Evolutionary conservation across 2,797 vertebrate genomes (phyloP), one percentile per base, ranked within the genome.

Genomic region (Mus caroli): DNA sequence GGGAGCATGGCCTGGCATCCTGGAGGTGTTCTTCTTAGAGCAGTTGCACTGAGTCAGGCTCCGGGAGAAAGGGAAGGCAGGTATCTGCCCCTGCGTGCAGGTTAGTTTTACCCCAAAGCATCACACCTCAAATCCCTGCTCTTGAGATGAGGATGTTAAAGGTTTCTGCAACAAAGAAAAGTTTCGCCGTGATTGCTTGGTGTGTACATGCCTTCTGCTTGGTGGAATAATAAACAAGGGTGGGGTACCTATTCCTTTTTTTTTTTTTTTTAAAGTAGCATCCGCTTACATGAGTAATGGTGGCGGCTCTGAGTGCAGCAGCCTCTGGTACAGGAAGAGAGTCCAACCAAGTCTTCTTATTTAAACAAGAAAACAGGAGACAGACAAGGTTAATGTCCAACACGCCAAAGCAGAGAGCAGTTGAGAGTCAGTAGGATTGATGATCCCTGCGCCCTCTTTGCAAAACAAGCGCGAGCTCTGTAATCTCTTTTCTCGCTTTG

Each of bases 341-440:
- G 58, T 89, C 56, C 67, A 31, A 69, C 56, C 67, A 31, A 69
- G 93, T 58, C 84, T 92, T 80, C 83, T 84, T 97, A 92, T 97
- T 96, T 97, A 97, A 97, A 98, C 96, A 94, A 93, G 92, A 92
- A 56, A 91, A 40, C 78, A 58, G 90, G 95, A 97, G 96, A 89
- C 93, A 95, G 95, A 91, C 88, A 93, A 88, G 94, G 97, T 96
- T 97, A 97, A 97, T 96, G 96, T 97, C 95, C 97, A 97, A 96
- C 94, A 92, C 92, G 84, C 94, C 92, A 96, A 91, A 97, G 94
- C 83, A 31, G 15, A 71, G 67, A 69, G 56, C 40, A 1, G 79
- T 83, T 89, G 90, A 95, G 95, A 92, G 84, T 96, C 89, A 13
- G 83, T 79, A 82, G 88, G 71, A 90, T 92, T 69, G 92, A 95